A percentile compares a stretch with the other conserved stretches of the same genome.
Conservation (phyloP, 1,140 invertebrate genomes). For the Trachelipus rathkii region DNA sequence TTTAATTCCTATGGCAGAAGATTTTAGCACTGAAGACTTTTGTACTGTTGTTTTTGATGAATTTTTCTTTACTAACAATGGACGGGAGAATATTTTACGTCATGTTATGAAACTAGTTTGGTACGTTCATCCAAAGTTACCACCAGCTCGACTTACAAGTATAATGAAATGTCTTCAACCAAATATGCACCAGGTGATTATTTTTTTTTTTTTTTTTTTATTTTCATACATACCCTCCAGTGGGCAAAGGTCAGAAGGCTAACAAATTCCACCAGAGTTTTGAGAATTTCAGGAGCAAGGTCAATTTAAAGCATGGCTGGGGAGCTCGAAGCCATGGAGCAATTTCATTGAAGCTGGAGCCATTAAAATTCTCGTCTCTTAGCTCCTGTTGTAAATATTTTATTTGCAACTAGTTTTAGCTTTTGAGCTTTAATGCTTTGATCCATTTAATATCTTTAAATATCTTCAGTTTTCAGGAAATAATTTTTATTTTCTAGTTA, state of each 20-base stretch:
- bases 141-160: conserved; percentile 69
- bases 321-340: too few relatives aligned
- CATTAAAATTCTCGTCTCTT: too few relatives aligned
- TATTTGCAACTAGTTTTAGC: too few relatives aligned
- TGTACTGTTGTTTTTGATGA: conserved; percentile 94
- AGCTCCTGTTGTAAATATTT: too few relatives aligned
- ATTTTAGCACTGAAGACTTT: conserved; percentile 89
- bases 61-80: conserved; percentile 84
- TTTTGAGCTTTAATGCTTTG: too few relatives aligned
- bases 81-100: conserved; percentile 84
- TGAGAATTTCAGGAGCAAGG: conserved; percentile 18
- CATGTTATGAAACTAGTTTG: conserved; percentile 88
- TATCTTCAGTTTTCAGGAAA: too few relatives aligned
- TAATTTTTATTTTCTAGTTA: too few relatives aligned
- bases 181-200: conserved; percentile 50
- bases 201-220: conserved; percentile 31
- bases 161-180: conserved; percentile 84
- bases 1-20: conserved; percentile 82
- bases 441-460: too few relatives aligned
- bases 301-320: not conserved
- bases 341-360: too few relatives aligned
- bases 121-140: conserved; percentile 85
- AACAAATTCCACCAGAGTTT: too few relatives aligned
- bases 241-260: too few relatives aligned
- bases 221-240: conserved; percentile 13